These are phyloP conservation scores for Xenentodon cancila DNA, from an alignment of 2,797 vertebrate genomes.

Conservation along the genomic window DNA sequence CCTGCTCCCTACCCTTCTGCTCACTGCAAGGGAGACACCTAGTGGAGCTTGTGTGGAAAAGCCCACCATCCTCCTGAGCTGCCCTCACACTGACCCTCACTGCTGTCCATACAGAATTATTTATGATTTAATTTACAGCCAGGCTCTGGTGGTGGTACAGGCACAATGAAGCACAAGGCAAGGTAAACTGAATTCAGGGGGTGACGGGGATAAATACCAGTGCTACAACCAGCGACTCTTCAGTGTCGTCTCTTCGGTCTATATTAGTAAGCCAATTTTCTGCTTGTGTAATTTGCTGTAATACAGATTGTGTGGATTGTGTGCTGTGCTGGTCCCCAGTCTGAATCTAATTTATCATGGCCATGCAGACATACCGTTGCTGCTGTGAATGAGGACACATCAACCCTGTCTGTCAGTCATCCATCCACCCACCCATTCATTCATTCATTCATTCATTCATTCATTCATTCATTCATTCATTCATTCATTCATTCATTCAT, in stretches of 20 bases:
- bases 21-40: slow-evolving; percentile 52
- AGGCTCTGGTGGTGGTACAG: slow-evolving; percentile 24
- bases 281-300: slow-evolving; percentile 41
- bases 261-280: slow-evolving; percentile 13
- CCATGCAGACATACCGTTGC: slow-evolving; percentile 26
- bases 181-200: neutral
- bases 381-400: slow-evolving; percentile 17
- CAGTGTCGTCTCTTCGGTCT: slow-evolving; percentile 6
- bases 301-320: slow-evolving; percentile 15
- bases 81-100: slow-evolving; percentile 57
- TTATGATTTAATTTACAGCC: slow-evolving; percentile 53
- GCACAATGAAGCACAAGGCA: slow-evolving; percentile 17
- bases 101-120: slow-evolving; percentile 38
- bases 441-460: no score
- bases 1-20: slow-evolving; percentile 5
- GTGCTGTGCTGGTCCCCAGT: slow-evolving; percentile 15
- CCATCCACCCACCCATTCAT: no score
- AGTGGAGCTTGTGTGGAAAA: slow-evolving; percentile 17
- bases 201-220: slow-evolving; percentile 13
- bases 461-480: no score
- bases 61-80: neutral
- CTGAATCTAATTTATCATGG: slow-evolving; percentile 53
- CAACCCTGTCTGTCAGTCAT: slow-evolving; percentile 8
- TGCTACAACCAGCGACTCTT: neutral
- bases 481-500: no score